These are phyloP conservation scores for Dendrophyllia cribrosa DNA, from an alignment of 64 coral and sea anemone species.

Conservation along the genomic window DNA sequence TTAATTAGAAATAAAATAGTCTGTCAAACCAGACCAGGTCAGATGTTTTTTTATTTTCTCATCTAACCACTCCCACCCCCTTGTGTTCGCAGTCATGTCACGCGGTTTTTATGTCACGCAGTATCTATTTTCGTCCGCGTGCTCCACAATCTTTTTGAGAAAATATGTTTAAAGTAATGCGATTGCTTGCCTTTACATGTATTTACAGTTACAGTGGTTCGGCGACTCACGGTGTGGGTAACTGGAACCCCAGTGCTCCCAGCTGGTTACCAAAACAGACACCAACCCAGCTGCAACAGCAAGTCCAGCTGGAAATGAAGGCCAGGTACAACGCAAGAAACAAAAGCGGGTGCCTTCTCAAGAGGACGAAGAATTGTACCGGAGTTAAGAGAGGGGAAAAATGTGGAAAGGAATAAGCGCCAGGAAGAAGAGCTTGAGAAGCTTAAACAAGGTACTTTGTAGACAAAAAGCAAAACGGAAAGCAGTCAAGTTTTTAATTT, in stretches of 20 bases:
- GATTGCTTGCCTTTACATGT: neutral
- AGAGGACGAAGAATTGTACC: conserved; percentile 45
- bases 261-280: conserved; percentile 55
- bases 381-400: conserved; percentile 44
- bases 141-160: too few species aligned
- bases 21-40: too few species aligned
- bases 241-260: conserved; percentile 59
- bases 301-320: neutral
- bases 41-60: too few species aligned
- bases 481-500: too few species aligned
- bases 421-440: conserved; percentile 42
- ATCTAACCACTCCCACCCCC: too few species aligned
- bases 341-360: conserved; percentile 48
- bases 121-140: too few species aligned
- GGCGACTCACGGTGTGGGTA: conserved; percentile 52
- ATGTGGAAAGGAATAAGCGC: too few species aligned
- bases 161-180: neutral
- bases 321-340: conserved; percentile 24
- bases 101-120: too few species aligned
- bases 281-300: conserved; percentile 40
- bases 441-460: conserved; percentile 49
- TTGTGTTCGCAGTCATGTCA: too few species aligned
- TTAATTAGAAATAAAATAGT: too few species aligned
- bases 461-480: neutral
- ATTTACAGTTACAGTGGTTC: conserved; percentile 45